Percentiles rank a stretch among this genome's conserved stretches.
Conservation (phyloP, 2,113 vertebrate species). For the Hypanus sabinus region DNA sequence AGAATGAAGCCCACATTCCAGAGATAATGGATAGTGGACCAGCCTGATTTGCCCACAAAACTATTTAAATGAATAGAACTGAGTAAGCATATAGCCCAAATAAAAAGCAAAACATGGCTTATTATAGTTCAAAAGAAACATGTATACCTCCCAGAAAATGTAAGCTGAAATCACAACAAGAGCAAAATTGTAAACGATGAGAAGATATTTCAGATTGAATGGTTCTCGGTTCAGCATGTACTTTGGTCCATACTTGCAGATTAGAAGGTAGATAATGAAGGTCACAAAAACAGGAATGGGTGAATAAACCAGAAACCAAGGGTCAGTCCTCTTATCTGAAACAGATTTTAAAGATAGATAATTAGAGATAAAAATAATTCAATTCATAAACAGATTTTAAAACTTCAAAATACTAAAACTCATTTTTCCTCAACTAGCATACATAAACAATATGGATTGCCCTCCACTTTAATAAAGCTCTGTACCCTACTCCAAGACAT, state of each 20-base stretch:
- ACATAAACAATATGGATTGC: no score
- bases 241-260: slow-evolving; percentile 52
- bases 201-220: slow-evolving; percentile 49
- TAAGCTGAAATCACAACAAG: slow-evolving; percentile 58
- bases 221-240: slow-evolving; percentile 45
- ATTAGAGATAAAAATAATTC: slow-evolving; percentile 14
- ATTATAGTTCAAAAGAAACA: neutral
- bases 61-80: neutral
- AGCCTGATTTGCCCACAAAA: neutral
- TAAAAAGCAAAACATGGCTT: neutral
- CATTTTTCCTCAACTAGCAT: neutral
- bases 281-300: slow-evolving; percentile 51
- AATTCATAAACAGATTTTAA: neutral
- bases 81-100: neutral
- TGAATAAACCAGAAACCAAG: slow-evolving; percentile 56
- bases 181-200: slow-evolving; percentile 54
- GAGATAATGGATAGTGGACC: neutral
- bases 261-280: slow-evolving; percentile 50
- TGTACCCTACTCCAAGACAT: no score
- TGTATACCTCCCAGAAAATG: slow-evolving; percentile 61
- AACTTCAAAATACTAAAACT: neutral
- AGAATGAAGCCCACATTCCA: neutral
- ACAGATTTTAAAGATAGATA: neutral
- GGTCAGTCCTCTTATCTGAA: slow-evolving; percentile 61
- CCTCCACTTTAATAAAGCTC: no score